Evolutionary conservation across 2,113 vertebrate genomes (phyloP).

Genomic region (Platichthys stellatus): DNA sequence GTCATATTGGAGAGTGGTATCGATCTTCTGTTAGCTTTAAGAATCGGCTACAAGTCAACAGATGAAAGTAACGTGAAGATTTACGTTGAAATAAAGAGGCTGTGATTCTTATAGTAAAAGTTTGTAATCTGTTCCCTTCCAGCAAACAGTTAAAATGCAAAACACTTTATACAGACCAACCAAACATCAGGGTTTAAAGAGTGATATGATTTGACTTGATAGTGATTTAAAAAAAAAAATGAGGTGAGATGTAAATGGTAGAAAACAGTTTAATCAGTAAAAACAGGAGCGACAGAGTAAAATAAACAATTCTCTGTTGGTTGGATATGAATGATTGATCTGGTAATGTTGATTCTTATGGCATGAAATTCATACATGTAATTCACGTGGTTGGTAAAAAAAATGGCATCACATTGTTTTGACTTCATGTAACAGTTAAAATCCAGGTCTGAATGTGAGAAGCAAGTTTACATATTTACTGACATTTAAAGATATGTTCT

Average conservation of each 20-base stretch:
- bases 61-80: constrained; percentile 2
- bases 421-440: constrained; percentile 44
- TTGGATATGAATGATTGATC: constrained; percentile 47
- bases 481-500: constrained; percentile 64
- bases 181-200: not conserved
- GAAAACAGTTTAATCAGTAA: constrained; percentile 74
- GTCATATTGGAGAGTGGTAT: not conserved
- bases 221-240: constrained; percentile 10
- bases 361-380: constrained; percentile 58
- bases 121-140: not conserved
- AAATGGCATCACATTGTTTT: constrained; percentile 44
- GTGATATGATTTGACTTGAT: constrained; percentile 11
- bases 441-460: constrained; percentile 31
- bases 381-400: constrained; percentile 41
- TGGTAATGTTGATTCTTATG: constrained; percentile 53
- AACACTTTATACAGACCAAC: not conserved
- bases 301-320: constrained; percentile 41
- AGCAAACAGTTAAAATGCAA: not conserved
- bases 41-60: not conserved
- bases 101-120: not conserved
- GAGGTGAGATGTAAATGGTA: constrained; percentile 52
- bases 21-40: not conserved
- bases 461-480: constrained; percentile 54
- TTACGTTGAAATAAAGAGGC: not conserved
- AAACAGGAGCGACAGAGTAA: constrained; percentile 56